phyloP scores from a whole-genome alignment of 2,888 invertebrate genomes.

The Buathra laborator region DNA sequence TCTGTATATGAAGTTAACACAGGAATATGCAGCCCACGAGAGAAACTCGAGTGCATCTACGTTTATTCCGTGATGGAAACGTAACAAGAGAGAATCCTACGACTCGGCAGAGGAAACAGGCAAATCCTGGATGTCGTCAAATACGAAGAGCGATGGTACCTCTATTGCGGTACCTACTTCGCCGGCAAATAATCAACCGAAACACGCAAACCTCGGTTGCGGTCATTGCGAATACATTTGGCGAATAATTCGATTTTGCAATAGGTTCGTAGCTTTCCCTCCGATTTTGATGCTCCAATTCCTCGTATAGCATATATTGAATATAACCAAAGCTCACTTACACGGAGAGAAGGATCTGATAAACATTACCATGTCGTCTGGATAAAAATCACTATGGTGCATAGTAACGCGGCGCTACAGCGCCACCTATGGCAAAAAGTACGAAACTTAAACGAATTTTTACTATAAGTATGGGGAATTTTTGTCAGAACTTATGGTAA shows the following conservation, averaged over 20 bases:
- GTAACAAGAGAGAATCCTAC: slow-evolving; percentile 16
- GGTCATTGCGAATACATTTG: slow-evolving; percentile 58
- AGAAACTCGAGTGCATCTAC: not conserved
- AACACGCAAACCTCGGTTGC: slow-evolving; percentile 36
- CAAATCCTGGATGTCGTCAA: not conserved
- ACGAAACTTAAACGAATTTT: too few relatives aligned
- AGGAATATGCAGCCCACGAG: slow-evolving; percentile 16
- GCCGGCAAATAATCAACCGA: slow-evolving; percentile 51
- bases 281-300: not conserved
- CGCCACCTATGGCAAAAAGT: too few relatives aligned
- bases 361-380: not conserved
- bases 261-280: slow-evolving; percentile 22
- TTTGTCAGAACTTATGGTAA: too few relatives aligned
- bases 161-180: slow-evolving; percentile 32
- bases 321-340: not conserved
- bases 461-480: too few relatives aligned
- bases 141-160: not conserved
- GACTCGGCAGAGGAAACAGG: not conserved
- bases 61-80: slow-evolving; percentile 6
- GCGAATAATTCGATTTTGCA: slow-evolving; percentile 51
- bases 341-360: not conserved
- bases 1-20: slow-evolving; percentile 32
- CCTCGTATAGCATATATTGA: slow-evolving; percentile 4
- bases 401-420: too few relatives aligned
- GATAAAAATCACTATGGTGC: too few relatives aligned